Conservation (phyloP, 2,797 vertebrate species). For the Gallinago solitaria region DNA sequence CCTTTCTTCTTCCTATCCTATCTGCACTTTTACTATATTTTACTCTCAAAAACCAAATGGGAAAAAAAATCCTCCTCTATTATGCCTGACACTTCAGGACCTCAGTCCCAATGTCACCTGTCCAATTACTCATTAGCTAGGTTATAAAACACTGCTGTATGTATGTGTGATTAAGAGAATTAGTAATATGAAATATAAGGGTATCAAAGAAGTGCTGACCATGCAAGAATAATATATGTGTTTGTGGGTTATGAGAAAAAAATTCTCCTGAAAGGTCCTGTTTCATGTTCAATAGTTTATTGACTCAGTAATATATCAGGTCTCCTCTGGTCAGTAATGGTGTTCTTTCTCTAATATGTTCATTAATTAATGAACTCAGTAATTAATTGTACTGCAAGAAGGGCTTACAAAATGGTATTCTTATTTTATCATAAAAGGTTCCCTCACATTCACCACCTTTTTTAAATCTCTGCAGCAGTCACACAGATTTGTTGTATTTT, state of each 20-base stretch:
- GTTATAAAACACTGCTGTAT: constrained; percentile 56
- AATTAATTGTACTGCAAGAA: constrained; percentile 64
- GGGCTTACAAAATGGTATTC: neutral
- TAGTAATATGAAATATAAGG: constrained; percentile 71
- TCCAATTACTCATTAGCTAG: constrained; percentile 59
- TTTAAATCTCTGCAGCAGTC: neutral
- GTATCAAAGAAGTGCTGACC: constrained; percentile 65
- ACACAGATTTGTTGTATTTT: neutral
- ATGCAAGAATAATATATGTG: constrained; percentile 70
- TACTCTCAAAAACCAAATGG: neutral
- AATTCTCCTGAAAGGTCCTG: constrained; percentile 64
- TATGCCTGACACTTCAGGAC: constrained; percentile 20
- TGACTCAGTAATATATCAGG: constrained; percentile 72
- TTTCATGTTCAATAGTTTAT: constrained; percentile 73
- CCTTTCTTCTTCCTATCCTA: neutral
- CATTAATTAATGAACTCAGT: constrained; percentile 75
- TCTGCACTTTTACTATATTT: neutral
- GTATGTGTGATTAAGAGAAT: constrained; percentile 64
- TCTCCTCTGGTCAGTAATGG: constrained; percentile 66
- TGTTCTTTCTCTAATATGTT: constrained; percentile 74
- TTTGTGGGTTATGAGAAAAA: constrained; percentile 54
- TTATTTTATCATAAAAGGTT: neutral
- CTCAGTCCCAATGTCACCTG: constrained; percentile 51
- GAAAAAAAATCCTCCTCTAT: neutral
- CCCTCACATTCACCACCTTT: neutral